Evolutionary conservation across 2,797 vertebrate genomes (phyloP), one percentile per base, ranked within the genome.

Genomic region (Peromyscus aztecus): DNA sequence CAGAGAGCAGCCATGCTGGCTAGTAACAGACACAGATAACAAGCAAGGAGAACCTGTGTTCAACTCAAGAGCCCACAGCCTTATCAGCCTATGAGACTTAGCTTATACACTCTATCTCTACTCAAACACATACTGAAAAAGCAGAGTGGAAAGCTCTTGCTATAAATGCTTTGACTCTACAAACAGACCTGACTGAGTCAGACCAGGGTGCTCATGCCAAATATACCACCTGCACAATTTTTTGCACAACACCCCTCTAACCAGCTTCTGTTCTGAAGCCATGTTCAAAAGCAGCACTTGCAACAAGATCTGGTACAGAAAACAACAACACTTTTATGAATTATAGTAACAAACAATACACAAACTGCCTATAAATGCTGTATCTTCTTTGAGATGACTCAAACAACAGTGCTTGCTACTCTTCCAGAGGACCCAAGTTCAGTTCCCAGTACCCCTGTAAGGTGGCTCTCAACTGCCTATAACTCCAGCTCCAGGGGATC

Each of bases 171-270:
- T 57, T n/a, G 19, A 27, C 4, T 5, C 71, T 17, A 10, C 31
- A 40, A 69, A 73, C 10, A 61, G 4, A 75, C 29, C 31, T n/a
- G 43, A 2, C 31, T n/a, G 43, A 4, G n/a, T 71, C 12, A 31
- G 21, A 31, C 52, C 8, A 4, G 6, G 2, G 88, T n/a, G 6
- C 3, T 19, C 86, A 37, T 37, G 31, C 10, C n/a, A 37, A 87
- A 40, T 2, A 46, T 4, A 24, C 49, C 21, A 65, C 7, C 31
- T 80, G 31, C 61, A 49, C 0, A 0, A 88, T 55, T 55, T 23
- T 23, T 73, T 77, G 77, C 73, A 19, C 12, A 86, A 31, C 19
- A 63, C 34, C 40, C 37, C 59, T 92, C 86, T 71, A 52, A 86
- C 84, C 5, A 46, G 0, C 7, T 57, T 4, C 57, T 40, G 27